Evolutionary conservation across 1,140 invertebrate genomes (phyloP).

Genomic region (Lepidostoma basale): DNA sequence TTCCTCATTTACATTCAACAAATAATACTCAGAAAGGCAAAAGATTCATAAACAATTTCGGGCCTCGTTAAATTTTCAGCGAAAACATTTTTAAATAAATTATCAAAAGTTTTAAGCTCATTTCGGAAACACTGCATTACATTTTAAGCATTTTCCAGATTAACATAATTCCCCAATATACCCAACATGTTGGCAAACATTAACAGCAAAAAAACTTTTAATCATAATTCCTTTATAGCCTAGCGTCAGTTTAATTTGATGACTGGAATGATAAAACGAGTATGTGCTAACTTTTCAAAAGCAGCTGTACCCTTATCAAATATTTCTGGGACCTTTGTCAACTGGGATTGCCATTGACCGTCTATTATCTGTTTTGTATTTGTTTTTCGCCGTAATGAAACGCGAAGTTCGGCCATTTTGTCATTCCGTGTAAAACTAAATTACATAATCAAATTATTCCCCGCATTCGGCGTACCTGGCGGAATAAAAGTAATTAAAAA

Average conservation of each 20-base stretch:
- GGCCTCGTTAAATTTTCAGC: too few relatives aligned
- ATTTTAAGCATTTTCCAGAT: background rate
- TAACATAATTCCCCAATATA: background rate
- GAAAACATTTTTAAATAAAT: too few relatives aligned
- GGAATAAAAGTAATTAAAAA: too few relatives aligned
- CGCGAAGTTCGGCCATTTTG: constrained; percentile 10
- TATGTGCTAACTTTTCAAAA: constrained; percentile 12
- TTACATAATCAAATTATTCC: too few relatives aligned
- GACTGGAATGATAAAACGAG: background rate
- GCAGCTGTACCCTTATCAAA: constrained; percentile 15
- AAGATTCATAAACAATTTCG: too few relatives aligned
- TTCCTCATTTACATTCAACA: too few relatives aligned
- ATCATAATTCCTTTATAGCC: background rate
- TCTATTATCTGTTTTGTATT: constrained; percentile 21
- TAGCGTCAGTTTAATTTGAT: constrained; percentile 1
- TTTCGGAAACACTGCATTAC: too few relatives aligned
- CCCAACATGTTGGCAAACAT: background rate
- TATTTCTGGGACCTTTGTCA: constrained; percentile 21
- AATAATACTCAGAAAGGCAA: too few relatives aligned
- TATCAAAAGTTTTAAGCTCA: too few relatives aligned
- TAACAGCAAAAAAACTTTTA: constrained; percentile 5
- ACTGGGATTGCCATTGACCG: constrained; percentile 3
- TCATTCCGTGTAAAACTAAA: too few relatives aligned
- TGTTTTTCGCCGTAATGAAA: constrained; percentile 5
- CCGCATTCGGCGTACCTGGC: too few relatives aligned